phyloP scores from a whole-genome alignment of 2,888 invertebrate genomes.

The Colostygia pectinataria region DNA sequence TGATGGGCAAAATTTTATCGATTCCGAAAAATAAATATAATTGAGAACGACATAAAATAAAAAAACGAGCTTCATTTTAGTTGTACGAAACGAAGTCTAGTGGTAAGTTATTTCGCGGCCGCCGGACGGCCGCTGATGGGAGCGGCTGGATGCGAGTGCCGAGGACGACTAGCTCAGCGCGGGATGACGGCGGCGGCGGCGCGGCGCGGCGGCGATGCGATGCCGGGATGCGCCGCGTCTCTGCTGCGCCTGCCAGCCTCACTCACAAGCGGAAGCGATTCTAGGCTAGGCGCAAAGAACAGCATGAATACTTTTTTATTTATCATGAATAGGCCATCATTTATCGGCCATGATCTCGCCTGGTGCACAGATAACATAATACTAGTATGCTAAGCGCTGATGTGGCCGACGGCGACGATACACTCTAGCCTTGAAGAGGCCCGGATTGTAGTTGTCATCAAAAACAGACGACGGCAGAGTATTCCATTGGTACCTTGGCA shows the following conservation, averaged over 20 bases:
- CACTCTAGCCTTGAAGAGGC: too few species aligned
- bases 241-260: neutral
- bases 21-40: constrained; percentile 37
- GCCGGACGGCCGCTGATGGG: constrained; percentile 6
- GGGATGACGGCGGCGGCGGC: neutral
- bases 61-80: constrained; percentile 44
- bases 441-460: too few species aligned
- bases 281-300: too few species aligned
- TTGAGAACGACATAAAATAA: constrained; percentile 51
- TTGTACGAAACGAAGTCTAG: neutral
- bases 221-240: constrained; percentile 6
- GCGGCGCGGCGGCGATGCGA: neutral
- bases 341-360: too few species aligned
- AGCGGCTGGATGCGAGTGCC: constrained; percentile 23
- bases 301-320: too few species aligned
- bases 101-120: neutral
- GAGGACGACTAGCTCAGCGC: constrained; percentile 12
- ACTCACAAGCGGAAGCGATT: neutral
- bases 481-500: too few species aligned
- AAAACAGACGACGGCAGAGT: too few species aligned
- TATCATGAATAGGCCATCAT: too few species aligned
- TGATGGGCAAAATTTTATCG: constrained; percentile 53
- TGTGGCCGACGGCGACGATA: too few species aligned
- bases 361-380: too few species aligned
- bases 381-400: too few species aligned